Base-by-base conservation (phyloP, 2,113 vertebrate genomes). In the Martes martes region DNA sequence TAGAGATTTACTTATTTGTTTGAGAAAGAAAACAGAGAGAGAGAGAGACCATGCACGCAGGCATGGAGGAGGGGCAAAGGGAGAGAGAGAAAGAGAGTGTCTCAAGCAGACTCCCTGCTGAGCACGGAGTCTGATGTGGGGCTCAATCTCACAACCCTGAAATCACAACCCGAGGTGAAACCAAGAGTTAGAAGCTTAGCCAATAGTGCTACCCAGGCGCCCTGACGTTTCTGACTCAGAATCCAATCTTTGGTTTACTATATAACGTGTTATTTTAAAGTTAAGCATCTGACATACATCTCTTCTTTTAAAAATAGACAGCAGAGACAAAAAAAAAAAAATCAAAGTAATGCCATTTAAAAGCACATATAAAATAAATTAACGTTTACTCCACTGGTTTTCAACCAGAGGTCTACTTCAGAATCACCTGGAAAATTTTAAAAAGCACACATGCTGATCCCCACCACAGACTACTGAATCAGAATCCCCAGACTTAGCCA, bases 341-440 rank as follows among this genome's bases (percentile, higher is more conserved):
- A 42, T 18, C n/a, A 52, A 86, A 92, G 19, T 71, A 47, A 73
- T 36, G 19, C 1, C 33, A 57, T 92, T 55, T 50, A 71, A 84
- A 87, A 91, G 57, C 39, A 74, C 6, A 9, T n/a, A n/a, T 82
- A 11, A 52, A 84, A 36, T 39, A n/a, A 85, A 80, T 57, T 81
- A 57, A 14, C 45, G 52, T 87, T 95, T 42, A 71, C 13, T 76
- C 4, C 36, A 33, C 26, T 90, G 31, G n/a, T 86, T 88, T 31
- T 91, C 45, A 73, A 24, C 13, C 55, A 89, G 52, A 6, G 13
- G 26, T 59, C 55, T 86, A 42, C 28, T 33, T 59, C 23, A 85
- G 71, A 93, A 93, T 55, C 19, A 90, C 6, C 28, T 57, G 33
- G 33, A 69, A 95, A 52, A 31, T 57, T 94, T 84, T 81, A 50